phyloP scores from a whole-genome alignment of 2,888 invertebrate genomes.

The Belgica antarctica region DNA sequence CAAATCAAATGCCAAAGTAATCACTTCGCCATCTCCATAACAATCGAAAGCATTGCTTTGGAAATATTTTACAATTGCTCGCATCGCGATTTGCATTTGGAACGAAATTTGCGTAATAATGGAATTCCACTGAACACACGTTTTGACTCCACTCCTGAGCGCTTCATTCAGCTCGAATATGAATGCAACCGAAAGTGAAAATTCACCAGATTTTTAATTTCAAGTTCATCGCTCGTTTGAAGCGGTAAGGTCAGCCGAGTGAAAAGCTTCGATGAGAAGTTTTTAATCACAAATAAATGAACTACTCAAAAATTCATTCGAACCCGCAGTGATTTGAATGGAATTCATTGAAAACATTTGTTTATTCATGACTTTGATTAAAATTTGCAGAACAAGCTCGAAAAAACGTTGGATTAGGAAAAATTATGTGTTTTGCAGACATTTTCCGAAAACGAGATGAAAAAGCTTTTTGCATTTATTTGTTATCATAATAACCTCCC shows the following conservation, averaged over 20 bases:
- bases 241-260: no score
- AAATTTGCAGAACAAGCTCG: neutral
- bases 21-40: constrained; percentile 9
- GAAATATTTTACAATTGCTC: constrained; percentile 18
- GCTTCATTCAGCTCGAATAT: neutral
- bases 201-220: constrained; percentile 18
- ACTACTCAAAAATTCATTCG: neutral
- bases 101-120: constrained; percentile 43
- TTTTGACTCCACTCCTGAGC: neutral
- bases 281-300: no score
- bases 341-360: neutral
- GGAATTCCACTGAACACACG: neutral
- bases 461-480: neutral
- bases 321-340: neutral
- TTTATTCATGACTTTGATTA: neutral
- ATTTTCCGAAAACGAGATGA: neutral
- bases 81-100: constrained; percentile 43
- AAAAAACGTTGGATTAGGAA: neutral
- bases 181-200: constrained; percentile 38
- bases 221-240: constrained; percentile 11
- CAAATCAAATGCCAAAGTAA: constrained; percentile 2
- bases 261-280: no score
- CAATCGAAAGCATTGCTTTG: neutral
- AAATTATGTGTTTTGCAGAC: neutral
- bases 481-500: constrained; percentile 15